phyloP scores from a whole-genome alignment of 2,888 invertebrate genomes.

The Drosophila gaucha region DNA sequence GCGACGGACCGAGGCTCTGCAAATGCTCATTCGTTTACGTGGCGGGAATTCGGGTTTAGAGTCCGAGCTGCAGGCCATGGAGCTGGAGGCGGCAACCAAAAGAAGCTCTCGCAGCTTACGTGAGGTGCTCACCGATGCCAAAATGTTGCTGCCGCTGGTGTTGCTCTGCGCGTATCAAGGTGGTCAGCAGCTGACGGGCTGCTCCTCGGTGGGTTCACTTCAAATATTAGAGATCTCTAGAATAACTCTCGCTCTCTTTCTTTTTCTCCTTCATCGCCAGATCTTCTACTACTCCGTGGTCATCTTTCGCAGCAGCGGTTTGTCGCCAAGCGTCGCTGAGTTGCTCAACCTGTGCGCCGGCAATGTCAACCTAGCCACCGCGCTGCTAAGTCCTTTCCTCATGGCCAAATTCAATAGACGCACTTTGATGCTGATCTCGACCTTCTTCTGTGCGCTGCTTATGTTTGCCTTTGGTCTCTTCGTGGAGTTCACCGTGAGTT shows the following conservation, averaged over 20 bases:
- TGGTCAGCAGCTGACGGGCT: slow-evolving; percentile 59
- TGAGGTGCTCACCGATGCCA: slow-evolving; percentile 33
- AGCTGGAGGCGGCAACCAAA: slow-evolving; percentile 40
- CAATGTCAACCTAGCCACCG: slow-evolving; percentile 39
- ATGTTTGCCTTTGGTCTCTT: slow-evolving; percentile 50
- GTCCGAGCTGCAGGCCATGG: slow-evolving; percentile 48
- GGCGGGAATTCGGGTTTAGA: slow-evolving; percentile 79
- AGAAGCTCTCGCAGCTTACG: slow-evolving; percentile 20
- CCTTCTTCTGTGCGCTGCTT: slow-evolving; percentile 32
- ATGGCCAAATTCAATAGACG: slow-evolving; percentile 59
- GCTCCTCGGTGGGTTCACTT: slow-evolving; percentile 47
- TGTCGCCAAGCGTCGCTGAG: slow-evolving; percentile 31
- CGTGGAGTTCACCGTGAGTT: slow-evolving; percentile 39
- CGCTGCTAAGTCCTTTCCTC: slow-evolving; percentile 44
- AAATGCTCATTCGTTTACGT: slow-evolving; percentile 88
- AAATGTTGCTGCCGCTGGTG: slow-evolving; percentile 41
- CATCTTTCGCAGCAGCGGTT: slow-evolving; percentile 45
- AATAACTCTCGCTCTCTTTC: not conserved
- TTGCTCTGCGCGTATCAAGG: slow-evolving; percentile 58
- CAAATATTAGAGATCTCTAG: no score
- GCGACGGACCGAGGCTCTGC: slow-evolving; percentile 87
- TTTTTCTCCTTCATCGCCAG: not conserved
- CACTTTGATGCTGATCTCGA: slow-evolving; percentile 55
- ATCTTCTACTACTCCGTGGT: slow-evolving; percentile 61
- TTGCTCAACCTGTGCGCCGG: slow-evolving; percentile 46